Evolutionary conservation across 2,113 vertebrate genomes (phyloP), one percentile per base, ranked within the genome.

Genomic region (Cavia aperea): DNA sequence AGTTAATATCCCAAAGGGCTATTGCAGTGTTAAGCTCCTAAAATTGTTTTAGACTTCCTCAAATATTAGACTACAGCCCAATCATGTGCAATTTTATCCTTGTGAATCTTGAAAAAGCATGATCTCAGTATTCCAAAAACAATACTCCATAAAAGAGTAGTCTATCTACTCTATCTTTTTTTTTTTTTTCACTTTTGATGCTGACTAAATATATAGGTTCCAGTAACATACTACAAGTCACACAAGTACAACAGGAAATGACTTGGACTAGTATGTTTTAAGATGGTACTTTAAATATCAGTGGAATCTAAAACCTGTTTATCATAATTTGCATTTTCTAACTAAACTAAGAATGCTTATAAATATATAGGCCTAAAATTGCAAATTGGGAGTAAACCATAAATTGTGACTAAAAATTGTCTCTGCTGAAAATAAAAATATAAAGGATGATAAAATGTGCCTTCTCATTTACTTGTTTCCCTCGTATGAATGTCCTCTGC

Each of bases 31-130:
- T 95, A 97, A 96, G 73, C 87, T 96, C 83, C 82, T 96, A 96
- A 96, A 96, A 98, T 96, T 97, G 75, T 87, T 96, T 97, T 96
- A 96, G 88, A 72, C 96, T 96, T 92, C 88, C 49, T 75, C 78
- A 90, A 96, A 95, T 94, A 95, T 97, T 95, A 95, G 56, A 79
- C 46, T 33, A 39, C 75, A 93, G 84, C 24, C 90, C 56, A 92
- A 96, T 97, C 92, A 94, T 73, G 54, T 46, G 73, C n/a, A 85
- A 92, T 97, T 89, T 93, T 95, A 86, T 70, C 19, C 75, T 26
- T 70, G 39, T 94, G 73, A 43, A 94, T 87, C 58, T 63, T 94
- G 72, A 78, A 95, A 96, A 97, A 96, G 86, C 49, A 90, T 3
- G 46, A 87, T 43, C 8, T 54, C 46, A 63, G 12, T 43, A 63